Base-by-base conservation (phyloP, 2,113 vertebrate species). In the Centropus bengalensis region DNA sequence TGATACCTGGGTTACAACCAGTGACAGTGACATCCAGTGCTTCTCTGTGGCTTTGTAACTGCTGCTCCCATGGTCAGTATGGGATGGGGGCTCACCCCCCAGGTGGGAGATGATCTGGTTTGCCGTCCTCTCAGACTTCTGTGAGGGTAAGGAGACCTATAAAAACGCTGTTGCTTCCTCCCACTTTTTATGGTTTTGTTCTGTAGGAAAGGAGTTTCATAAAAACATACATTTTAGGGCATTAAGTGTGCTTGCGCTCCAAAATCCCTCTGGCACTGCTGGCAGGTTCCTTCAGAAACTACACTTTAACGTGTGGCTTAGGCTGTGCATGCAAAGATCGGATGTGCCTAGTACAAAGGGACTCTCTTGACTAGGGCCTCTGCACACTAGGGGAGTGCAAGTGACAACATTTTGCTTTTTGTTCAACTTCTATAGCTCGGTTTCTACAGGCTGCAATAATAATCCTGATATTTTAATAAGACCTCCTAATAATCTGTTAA, bases 381-480 rank as follows among this genome's bases (percentile, higher is more conserved):
- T 82, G 36, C 8, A 7, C 0, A 0, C 42, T 62, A 27, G 1
- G 12, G 7, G 47, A 17, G 51, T 2, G 3, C 11, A 55, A 30
- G 52, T 26, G 60, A 15, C n/a, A 76, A 22, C 16, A 40, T 22
- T 77, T 70, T 71, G 32, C 10, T 62, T 90, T 93, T 93, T 86
- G 28, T 21, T 71, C 47, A 59, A 11, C 14, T 69, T 67, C n/a
- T 70, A 16, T 55, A 85, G 27, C 60, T 76, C n/a, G 84, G 0
- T 40, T 71, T 52, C 33, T 75, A 9, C 40, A 84, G 36, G 21
- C 59, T 83, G 40, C 73, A 86, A 24, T 14, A 47, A 36, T 19
- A 80, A 44, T 44, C 15, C 36, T 45, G 49, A 5, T 62, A 12
- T n/a, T 64, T 93, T 82, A 42, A 33, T 55, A 44, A 82, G 22